phyloP scores from a whole-genome alignment of 2,888 invertebrate species.

The Adelphocoris suturalis region DNA sequence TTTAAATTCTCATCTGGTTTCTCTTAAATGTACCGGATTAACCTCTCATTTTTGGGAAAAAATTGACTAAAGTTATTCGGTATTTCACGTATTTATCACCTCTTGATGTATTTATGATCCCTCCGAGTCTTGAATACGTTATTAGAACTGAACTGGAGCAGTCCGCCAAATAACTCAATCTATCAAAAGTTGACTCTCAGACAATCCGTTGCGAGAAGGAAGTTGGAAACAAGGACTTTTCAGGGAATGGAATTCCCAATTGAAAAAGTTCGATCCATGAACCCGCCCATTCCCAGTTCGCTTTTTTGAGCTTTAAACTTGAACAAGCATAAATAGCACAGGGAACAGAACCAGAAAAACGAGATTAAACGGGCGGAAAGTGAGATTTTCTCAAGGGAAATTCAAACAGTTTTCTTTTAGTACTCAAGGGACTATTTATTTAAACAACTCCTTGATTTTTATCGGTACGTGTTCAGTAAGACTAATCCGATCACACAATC shows the following conservation, averaged over 20 bases:
- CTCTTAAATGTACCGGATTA: no score
- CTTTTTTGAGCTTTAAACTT: not conserved
- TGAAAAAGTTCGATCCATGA: not conserved
- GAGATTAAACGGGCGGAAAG: not conserved
- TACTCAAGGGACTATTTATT: not conserved
- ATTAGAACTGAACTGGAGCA: not conserved
- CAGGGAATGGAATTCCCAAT: not conserved
- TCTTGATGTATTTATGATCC: not conserved
- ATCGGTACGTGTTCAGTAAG: no score
- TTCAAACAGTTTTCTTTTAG: not conserved
- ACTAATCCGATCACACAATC: no score
- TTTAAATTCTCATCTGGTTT: no score
- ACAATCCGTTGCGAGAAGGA: not conserved
- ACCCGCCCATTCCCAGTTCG: not conserved
- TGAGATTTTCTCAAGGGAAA: not conserved
- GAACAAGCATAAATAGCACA: not conserved
- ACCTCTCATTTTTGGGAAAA: no score
- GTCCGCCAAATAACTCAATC: not conserved
- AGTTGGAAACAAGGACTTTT: not conserved
- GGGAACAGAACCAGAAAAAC: not conserved
- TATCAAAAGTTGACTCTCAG: not conserved
- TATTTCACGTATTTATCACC: no score
- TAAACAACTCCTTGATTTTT: not conserved
- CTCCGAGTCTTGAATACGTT: not conserved
- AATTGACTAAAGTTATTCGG: no score